Percentiles rank a stretch among this genome's conserved stretches.
These are phyloP conservation scores for Mechanitis messenoides DNA, from an alignment of 2,888 invertebrate species.

Conservation along the genomic window DNA sequence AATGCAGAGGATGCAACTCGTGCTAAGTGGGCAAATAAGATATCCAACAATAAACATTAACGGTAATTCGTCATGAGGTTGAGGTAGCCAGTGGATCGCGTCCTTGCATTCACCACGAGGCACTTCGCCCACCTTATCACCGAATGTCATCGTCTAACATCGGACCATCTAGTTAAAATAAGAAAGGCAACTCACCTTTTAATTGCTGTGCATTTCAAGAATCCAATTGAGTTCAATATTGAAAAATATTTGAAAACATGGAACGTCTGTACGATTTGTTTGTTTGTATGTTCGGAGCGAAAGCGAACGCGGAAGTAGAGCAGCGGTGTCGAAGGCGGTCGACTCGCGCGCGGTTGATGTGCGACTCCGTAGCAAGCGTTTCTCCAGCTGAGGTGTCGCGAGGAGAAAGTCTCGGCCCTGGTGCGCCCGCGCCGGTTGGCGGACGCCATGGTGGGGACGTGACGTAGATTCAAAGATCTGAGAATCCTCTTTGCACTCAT, in stretches of 20 bases:
- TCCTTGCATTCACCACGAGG: constrained; percentile 69
- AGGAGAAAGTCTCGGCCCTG: constrained; percentile 76
- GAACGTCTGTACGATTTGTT: constrained; percentile 55
- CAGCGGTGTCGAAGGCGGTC: constrained; percentile 53
- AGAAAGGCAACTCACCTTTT: constrained; percentile 68
- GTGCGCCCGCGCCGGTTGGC: constrained; percentile 63
- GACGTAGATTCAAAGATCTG: constrained; percentile 60
- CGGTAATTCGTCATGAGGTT: constrained; percentile 31
- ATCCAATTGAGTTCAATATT: constrained; percentile 27
- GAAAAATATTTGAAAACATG: constrained; percentile 48
- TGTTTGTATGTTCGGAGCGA: constrained; percentile 49
- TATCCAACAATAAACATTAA: constrained; percentile 28
- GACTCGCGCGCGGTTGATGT: constrained; percentile 63
- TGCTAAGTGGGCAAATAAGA: constrained; percentile 31
- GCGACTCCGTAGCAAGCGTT: constrained; percentile 60
- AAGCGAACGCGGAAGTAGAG: constrained; percentile 65
- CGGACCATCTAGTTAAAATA: constrained; percentile 41
- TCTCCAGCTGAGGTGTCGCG: constrained; percentile 68
- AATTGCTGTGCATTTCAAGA: constrained; percentile 36
- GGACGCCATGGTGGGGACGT: constrained; percentile 50
- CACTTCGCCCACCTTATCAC: constrained; percentile 59
- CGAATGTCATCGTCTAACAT: constrained; percentile 62
- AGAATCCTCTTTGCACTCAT: constrained; percentile 33
- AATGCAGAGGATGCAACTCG: constrained; percentile 32
- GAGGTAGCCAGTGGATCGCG: constrained; percentile 44